Evolutionary conservation across 2,888 invertebrate species (phyloP).

Genomic region (Clanis bilineata): DNA sequence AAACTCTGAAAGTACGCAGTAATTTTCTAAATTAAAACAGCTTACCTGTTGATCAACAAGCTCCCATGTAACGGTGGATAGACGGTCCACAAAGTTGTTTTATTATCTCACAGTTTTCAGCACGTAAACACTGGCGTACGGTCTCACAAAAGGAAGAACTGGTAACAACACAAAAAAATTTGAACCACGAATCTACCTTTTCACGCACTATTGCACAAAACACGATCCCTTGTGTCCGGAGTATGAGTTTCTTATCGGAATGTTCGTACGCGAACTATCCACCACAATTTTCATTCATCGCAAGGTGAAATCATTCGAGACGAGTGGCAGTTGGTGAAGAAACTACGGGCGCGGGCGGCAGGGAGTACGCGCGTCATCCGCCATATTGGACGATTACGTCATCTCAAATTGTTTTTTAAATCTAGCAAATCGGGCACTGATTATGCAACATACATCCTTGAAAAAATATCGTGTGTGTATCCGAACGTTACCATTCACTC

Average conservation of each 20-base stretch:
- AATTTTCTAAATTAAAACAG: not conserved
- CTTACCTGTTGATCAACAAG: constrained; percentile 76
- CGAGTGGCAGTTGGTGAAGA: constrained; percentile 63
- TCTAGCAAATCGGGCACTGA: not conserved
- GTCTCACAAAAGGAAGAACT: constrained; percentile 76
- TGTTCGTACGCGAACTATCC: constrained; percentile 54
- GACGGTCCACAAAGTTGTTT: constrained; percentile 48
- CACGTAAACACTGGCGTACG: constrained; percentile 71
- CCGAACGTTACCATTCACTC: not conserved
- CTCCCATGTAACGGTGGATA: constrained; percentile 75
- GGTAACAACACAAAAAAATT: constrained; percentile 53
- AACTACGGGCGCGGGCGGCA: constrained; percentile 62
- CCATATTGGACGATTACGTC: constrained; percentile 80
- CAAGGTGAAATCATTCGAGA: constrained; percentile 69
- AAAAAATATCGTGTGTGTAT: not conserved
- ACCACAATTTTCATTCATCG: constrained; percentile 74
- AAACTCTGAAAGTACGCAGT: constrained; percentile 18
- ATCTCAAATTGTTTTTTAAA: constrained; percentile 40
- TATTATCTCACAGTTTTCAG: constrained; percentile 60
- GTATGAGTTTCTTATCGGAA: constrained; percentile 54
- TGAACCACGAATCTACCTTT: constrained; percentile 69
- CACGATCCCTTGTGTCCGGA: constrained; percentile 51
- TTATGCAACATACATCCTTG: not conserved
- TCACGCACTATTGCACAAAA: constrained; percentile 63
- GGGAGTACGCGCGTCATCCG: constrained; percentile 76